phyloP scores from a whole-genome alignment of 2,797 vertebrate species.

The Hipposideros larvatus region DNA sequence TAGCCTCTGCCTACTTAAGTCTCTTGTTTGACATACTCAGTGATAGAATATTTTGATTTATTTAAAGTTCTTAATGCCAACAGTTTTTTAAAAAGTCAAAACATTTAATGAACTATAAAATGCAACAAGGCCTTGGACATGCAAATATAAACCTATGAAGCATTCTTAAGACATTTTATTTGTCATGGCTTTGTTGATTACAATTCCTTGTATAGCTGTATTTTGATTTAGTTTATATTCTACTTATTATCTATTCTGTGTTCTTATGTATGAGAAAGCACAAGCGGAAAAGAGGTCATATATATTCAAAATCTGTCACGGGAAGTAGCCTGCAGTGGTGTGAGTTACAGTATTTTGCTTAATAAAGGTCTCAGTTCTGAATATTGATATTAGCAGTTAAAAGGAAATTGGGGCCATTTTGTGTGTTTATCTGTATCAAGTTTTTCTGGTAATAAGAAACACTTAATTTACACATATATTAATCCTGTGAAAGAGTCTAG shows the following conservation, averaged over 20 bases:
- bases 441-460: constrained; percentile 81
- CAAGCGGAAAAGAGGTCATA: constrained; percentile 76
- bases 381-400: constrained; percentile 76
- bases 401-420: constrained; percentile 72
- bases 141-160: constrained; percentile 29
- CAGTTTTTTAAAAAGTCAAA: constrained; percentile 44
- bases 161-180: constrained; percentile 75
- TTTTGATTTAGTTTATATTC: constrained; percentile 85
- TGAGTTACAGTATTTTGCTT: constrained; percentile 79
- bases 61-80: constrained; percentile 81
- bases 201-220: constrained; percentile 79
- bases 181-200: constrained; percentile 79
- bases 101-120: constrained; percentile 70
- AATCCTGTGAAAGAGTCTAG: constrained; percentile 81
- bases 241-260: constrained; percentile 73
- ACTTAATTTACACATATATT: constrained; percentile 80
- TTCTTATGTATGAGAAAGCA: constrained; percentile 80
- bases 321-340: constrained; percentile 74
- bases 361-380: constrained; percentile 75
- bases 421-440: constrained; percentile 78
- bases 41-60: constrained; percentile 69
- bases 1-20: constrained; percentile 65
- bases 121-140: constrained; percentile 45
- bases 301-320: constrained; percentile 49
- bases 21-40: constrained; percentile 60